Evolutionary conservation across 2,888 invertebrate genomes (phyloP), one percentile per base, ranked within the genome.

Genomic region (Apoderus coryli): DNA sequence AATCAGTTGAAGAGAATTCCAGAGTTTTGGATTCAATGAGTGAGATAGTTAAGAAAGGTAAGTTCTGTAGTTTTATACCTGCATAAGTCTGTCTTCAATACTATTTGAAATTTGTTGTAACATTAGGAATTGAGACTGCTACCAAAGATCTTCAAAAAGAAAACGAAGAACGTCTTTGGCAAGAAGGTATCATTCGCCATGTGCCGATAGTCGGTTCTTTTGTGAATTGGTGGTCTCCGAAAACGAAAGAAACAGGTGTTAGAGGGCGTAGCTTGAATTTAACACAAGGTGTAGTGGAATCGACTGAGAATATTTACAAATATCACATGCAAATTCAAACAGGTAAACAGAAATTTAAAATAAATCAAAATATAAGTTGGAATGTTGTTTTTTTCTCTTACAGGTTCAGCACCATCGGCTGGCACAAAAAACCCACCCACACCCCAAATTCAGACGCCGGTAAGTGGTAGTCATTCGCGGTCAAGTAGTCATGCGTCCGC

Each of bases 201-300:
- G 86, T 95, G 42, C 95, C 95, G 0, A 81, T 95, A 3, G 86
- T 96, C 34, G 88, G 93, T 0, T 78, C 85, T 11, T 74, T 96
- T 33, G 78, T 92, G 29, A 88, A 90, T 61, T 95, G 95, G 95
- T 92, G 88, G 84, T 82, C 88, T 27, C 95, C 93, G 5, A 59
- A 57, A 44, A 44, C 50, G 13, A 82, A 77, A 50, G 79, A 81
- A 43, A 64, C 73, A 4, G 81, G 76, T 43, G 80, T 76, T 43
- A 77, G 70, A 56, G 93, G 85, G 27, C 67, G 86, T 50, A 85
- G 76, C 57, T 68, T 89, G 39, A 81, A 86, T 59, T 62, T 89
- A 52, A 64, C 67, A 16, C 63, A 65, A 64, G 85, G 85, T 25
- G 78, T 82, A 27, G 76, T 85, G 7, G 78, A 78, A 48, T 79